Percentiles rank a stretch among this genome's conserved stretches.
phyloP scores from a whole-genome alignment of 2,113 vertebrate genomes.

The Ptyas mucosa region DNA sequence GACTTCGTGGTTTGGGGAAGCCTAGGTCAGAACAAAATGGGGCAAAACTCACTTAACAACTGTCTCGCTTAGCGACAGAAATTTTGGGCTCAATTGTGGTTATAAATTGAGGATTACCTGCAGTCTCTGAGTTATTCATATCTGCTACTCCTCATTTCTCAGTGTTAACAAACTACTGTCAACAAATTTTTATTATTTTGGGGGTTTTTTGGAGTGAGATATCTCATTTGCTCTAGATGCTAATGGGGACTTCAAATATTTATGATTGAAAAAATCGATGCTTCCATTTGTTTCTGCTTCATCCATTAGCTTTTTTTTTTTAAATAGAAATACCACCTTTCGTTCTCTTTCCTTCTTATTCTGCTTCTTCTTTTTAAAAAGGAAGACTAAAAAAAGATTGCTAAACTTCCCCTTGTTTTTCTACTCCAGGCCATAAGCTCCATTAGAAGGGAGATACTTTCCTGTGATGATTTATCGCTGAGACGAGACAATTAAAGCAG shows the following conservation, averaged over 20 bases:
- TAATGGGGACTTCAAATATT: neutral
- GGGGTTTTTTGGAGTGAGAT: neutral
- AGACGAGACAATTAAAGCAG: neutral
- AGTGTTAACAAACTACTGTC: neutral
- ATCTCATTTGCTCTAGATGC: neutral
- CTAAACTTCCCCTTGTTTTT: constrained; percentile 7
- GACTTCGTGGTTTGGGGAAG: too few relatives aligned
- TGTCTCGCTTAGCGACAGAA: neutral
- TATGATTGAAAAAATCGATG: constrained; percentile 20
- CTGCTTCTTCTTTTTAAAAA: neutral
- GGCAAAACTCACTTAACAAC: neutral
- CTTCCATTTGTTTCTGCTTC: neutral
- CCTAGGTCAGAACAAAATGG: too few relatives aligned
- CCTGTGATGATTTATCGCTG: neutral
- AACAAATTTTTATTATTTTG: too few relatives aligned
- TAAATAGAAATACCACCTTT: neutral
- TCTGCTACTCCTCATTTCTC: neutral
- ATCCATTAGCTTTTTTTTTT: neutral
- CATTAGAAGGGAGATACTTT: neutral
- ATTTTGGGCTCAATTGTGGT: neutral
- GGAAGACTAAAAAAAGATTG: neutral
- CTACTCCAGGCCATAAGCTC: constrained; percentile 16
- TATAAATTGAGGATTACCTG: neutral
- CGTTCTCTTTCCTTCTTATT: constrained; percentile 3
- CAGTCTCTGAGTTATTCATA: neutral